These are phyloP conservation scores for Harmothoe impar DNA, from an alignment of 2,888 invertebrate species.

Conservation along the genomic window DNA sequence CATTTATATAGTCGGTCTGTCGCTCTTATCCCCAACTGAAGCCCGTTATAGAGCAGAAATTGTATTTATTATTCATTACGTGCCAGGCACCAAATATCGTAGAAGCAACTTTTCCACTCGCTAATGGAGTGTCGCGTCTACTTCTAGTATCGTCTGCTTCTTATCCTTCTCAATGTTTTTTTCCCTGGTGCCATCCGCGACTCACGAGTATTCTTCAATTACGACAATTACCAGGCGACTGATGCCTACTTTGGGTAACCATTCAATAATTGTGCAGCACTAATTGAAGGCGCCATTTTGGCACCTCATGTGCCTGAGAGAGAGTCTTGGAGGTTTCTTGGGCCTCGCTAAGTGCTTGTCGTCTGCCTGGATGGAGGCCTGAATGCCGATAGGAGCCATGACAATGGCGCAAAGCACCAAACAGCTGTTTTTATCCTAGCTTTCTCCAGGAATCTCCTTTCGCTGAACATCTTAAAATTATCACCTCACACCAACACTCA, in stretches of 20 bases:
- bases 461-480: neutral
- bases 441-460: neutral
- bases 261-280: conserved; percentile 39
- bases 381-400: neutral
- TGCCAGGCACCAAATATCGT: neutral
- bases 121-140: conserved; percentile 32
- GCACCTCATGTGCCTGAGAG: neutral
- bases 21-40: neutral
- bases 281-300: conserved; percentile 30
- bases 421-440: neutral
- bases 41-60: neutral
- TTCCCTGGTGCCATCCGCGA: neutral
- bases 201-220: conserved; percentile 32
- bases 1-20: neutral
- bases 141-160: neutral
- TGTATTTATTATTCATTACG: conserved; percentile 18
- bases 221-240: conserved; percentile 34
- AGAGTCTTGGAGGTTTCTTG: neutral
- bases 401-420: neutral
- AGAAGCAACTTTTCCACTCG: neutral
- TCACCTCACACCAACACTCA: neutral
- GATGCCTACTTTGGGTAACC: conserved; percentile 52
- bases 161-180: neutral
- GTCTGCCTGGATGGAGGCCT: conserved; percentile 15
- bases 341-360: neutral